Conservation (phyloP, 2,113 vertebrate genomes). For the Parus major region DNA sequence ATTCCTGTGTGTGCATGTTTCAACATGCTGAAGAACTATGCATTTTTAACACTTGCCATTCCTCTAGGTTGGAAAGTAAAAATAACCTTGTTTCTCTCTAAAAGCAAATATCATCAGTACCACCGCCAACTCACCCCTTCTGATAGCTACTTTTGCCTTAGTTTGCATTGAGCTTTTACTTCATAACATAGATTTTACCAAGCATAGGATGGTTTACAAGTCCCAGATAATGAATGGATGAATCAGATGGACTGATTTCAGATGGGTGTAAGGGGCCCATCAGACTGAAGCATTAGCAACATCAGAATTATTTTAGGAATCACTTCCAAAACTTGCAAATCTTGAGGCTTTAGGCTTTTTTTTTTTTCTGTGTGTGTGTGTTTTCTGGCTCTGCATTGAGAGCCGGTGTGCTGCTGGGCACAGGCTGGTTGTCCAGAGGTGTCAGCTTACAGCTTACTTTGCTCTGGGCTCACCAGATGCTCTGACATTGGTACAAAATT, state of each 20-base stretch:
- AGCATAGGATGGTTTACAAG: not conserved
- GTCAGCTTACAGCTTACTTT: not conserved
- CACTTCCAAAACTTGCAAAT: not conserved
- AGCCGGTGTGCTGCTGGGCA: not conserved
- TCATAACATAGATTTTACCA: not conserved
- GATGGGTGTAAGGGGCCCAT: not conserved
- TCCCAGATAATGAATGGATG: not conserved
- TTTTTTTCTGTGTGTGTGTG: not conserved
- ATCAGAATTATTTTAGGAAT: not conserved
- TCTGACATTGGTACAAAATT: not conserved
- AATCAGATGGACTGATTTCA: not conserved
- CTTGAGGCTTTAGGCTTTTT: too few species aligned
- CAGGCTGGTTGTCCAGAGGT: not conserved
- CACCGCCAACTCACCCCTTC: not conserved
- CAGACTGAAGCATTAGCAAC: not conserved
- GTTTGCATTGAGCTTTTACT: not conserved
- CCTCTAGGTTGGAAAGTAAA: not conserved
- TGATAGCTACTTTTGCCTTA: not conserved
- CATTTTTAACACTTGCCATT: not conserved
- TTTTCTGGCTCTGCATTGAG: not conserved
- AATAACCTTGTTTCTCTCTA: not conserved
- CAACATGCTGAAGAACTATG: not conserved
- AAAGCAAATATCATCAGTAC: not conserved
- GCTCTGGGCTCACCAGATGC: not conserved
- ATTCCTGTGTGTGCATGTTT: not conserved